A percentile compares a stretch with the other conserved stretches of the same genome.
Conservation (phyloP, 2,888 invertebrate species). For the Hanleya hanleyi region DNA sequence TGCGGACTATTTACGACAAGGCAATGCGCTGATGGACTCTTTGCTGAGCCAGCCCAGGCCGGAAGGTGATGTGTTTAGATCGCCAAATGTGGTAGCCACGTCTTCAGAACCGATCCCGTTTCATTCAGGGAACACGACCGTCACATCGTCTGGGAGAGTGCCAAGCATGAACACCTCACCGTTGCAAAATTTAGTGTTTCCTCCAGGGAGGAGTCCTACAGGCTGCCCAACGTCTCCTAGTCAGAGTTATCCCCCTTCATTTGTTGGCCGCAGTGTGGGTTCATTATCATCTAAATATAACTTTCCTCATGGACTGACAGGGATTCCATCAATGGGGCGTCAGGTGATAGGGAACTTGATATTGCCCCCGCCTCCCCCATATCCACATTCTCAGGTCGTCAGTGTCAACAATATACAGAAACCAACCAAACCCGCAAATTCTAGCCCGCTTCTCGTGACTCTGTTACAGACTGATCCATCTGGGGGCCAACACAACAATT, state of each 20-base stretch:
- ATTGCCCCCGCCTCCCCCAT: constrained; percentile 63
- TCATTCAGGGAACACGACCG: constrained; percentile 19
- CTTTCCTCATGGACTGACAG: constrained; percentile 19
- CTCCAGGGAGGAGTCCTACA: constrained; percentile 43
- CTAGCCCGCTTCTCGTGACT: constrained; percentile 91
- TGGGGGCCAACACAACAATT: constrained; percentile 43
- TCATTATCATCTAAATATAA: constrained; percentile 19
- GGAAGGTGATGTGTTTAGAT: constrained; percentile 35
- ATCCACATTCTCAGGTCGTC: constrained; percentile 48
- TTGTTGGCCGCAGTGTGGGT: constrained; percentile 29
- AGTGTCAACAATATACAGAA: constrained; percentile 58
- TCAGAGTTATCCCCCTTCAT: neutral
- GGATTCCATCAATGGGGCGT: constrained; percentile 15
- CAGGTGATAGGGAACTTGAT: constrained; percentile 21
- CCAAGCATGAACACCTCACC: constrained; percentile 31
- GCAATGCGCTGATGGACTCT: constrained; percentile 55
- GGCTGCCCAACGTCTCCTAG: constrained; percentile 37
- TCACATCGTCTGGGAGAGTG: constrained; percentile 33
- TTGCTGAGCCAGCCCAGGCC: constrained; percentile 41
- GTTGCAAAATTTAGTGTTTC: constrained; percentile 15
- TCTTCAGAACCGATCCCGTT: constrained; percentile 81
- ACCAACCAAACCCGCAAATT: constrained; percentile 54
- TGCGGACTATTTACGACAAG: constrained; percentile 70
- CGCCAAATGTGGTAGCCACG: constrained; percentile 91
- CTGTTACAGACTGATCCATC: constrained; percentile 86